These are phyloP conservation scores for Netelia melanura DNA, from an alignment of 2,888 invertebrate genomes.

Conservation along the genomic window DNA sequence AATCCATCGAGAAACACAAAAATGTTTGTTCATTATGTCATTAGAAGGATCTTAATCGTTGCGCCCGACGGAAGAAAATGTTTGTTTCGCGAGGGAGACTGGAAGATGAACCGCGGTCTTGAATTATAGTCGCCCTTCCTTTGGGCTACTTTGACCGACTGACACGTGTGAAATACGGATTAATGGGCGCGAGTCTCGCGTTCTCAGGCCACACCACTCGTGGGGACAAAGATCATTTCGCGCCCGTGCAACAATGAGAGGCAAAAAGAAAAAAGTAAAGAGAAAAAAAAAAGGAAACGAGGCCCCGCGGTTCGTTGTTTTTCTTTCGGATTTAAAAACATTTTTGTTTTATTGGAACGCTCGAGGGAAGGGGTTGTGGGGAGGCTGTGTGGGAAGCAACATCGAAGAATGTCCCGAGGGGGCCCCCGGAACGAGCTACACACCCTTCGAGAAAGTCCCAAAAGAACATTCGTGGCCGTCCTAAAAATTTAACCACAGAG, in stretches of 20 bases:
- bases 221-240: slow-evolving; percentile 60
- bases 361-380: slow-evolving; percentile 60
- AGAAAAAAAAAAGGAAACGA: slow-evolving; percentile 14
- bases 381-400: slow-evolving; percentile 74
- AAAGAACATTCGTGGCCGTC: slow-evolving; percentile 63
- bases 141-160: slow-evolving; percentile 42
- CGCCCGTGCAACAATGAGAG: slow-evolving; percentile 34
- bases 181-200: slow-evolving; percentile 70
- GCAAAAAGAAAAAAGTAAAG: slow-evolving; percentile 12
- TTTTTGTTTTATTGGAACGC: slow-evolving; percentile 13
- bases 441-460: slow-evolving; percentile 48
- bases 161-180: slow-evolving; percentile 77
- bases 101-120: slow-evolving; percentile 37
- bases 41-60: slow-evolving; percentile 4
- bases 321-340: slow-evolving; percentile 3
- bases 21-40: slow-evolving; percentile 2
- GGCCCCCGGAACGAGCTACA: slow-evolving; percentile 30
- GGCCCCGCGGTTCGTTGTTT: not conserved
- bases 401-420: slow-evolving; percentile 75
- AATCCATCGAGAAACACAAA: not conserved
- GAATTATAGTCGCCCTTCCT: slow-evolving; percentile 42
- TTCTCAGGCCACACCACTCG: slow-evolving; percentile 36
- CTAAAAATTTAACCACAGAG: slow-evolving; percentile 81
- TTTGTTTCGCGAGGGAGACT: slow-evolving; percentile 34
- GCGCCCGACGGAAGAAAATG: slow-evolving; percentile 1